Base-by-base conservation (phyloP, 1,140 invertebrate species). In the Lethrus apterus region DNA sequence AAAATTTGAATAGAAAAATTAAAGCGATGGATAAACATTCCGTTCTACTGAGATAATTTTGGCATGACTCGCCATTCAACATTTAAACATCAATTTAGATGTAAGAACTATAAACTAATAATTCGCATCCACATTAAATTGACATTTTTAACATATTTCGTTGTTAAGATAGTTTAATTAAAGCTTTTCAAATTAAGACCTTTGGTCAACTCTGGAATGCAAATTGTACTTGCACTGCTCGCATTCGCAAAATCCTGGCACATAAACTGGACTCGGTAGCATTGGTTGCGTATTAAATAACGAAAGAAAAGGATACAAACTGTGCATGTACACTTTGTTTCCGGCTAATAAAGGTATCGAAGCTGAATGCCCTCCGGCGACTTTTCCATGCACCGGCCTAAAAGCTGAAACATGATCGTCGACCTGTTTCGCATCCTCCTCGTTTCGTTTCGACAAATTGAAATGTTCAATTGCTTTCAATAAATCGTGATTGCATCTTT, bases 381-480 rank as follows among this genome's bases (percentile, higher is more conserved):
- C 18, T 20, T 43, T 44, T 34, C 19, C 29, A 50, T 44, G 35
- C 2, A 50, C 48, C 3, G 64, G 64, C 38, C 56, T 62, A 44
- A 66, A 66, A 7, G 64, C 64, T 1, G 62, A 64, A 29, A 46
- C 35, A 26, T 38, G 23, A 7, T 34, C 29, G 2, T 47, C 44
- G 17, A 43, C 38, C 30, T 32, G 13, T 8, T 30, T 17, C 9
- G 30, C 18, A 14, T 35, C 20, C 10, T 19, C 20, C 17, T 42
- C 35, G 21, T 30, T 46, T 2, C 14, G 20, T 17, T 50, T 48
- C 7, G 56, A 46, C 44, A 60, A 19, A 35, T 65, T 65, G 33
- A 66, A 64, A 46, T 66, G 64, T 47, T 66, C 64, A 13, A 66
- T 65, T 1, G 64, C 64, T 55, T 63, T 60, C 0, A 64, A 50